phyloP scores from a whole-genome alignment of 2,888 invertebrate genomes.

The Hydrotaea diabolus region DNA sequence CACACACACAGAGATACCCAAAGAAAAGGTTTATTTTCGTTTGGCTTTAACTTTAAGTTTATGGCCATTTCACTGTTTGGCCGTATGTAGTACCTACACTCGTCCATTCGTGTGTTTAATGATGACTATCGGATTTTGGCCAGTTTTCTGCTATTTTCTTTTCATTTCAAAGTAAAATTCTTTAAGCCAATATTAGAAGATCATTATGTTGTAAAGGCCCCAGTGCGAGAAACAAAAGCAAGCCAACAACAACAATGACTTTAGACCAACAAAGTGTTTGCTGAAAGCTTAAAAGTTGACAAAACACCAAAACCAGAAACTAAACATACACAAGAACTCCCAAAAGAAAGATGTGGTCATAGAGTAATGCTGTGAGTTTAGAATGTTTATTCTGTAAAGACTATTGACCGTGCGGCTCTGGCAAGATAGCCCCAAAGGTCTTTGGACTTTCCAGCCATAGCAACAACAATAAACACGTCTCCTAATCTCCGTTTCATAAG shows the following conservation, averaged over 20 bases:
- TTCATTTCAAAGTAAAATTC: conserved; percentile 1
- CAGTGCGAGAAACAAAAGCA: not conserved
- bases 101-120: not conserved
- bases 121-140: conserved; percentile 8
- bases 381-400: conserved; percentile 20
- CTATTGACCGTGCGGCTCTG: conserved; percentile 14
- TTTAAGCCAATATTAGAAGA: conserved; percentile 11
- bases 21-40: not conserved
- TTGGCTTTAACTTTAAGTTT: conserved; percentile 12
- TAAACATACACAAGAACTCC: too few relatives aligned
- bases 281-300: conserved; percentile 28
- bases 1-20: not conserved
- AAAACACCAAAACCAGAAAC: conserved; percentile 7
- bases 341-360: not conserved
- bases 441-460: conserved; percentile 28
- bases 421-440: conserved; percentile 16
- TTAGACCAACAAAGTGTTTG: not conserved
- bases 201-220: conserved; percentile 1
- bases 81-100: not conserved
- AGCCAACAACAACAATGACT: not conserved
- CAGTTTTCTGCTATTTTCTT: conserved; percentile 5
- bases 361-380: not conserved
- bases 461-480: not conserved
- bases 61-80: not conserved
- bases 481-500: too few relatives aligned